These are phyloP conservation scores for Drosophila tristis DNA, from an alignment of 1,140 invertebrate species.

Conservation along the genomic window DNA sequence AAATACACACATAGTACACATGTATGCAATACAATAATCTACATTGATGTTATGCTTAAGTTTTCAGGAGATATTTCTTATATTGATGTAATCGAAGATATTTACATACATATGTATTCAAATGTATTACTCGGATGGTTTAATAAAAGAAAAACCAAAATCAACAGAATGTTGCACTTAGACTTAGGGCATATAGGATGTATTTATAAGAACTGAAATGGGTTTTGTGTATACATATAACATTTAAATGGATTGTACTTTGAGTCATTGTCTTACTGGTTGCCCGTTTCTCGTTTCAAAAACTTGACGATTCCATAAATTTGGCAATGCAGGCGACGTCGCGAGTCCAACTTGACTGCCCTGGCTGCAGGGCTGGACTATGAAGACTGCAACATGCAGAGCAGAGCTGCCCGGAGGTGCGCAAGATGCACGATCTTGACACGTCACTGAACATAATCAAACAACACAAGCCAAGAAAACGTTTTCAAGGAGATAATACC, in stretches of 20 bases:
- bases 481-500: background rate
- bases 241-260: no score
- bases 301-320: no score
- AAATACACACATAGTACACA: background rate
- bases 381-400: no score
- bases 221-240: no score
- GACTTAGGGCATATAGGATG: no score
- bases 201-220: no score
- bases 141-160: constrained; percentile 22
- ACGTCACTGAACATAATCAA: background rate
- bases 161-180: constrained; percentile 7
- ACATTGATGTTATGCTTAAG: constrained; percentile 5
- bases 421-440: background rate
- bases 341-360: no score
- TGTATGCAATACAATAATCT: constrained; percentile 2
- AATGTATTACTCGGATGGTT: constrained; percentile 18
- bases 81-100: constrained; percentile 21
- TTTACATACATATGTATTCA: constrained; percentile 25
- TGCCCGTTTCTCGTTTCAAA: no score
- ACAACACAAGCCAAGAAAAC: constrained; percentile 4
- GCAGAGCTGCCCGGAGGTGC: no score
- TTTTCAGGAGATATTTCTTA: constrained; percentile 31
- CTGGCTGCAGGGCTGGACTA: no score
- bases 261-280: no score
- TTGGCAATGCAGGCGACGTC: no score